These are phyloP conservation scores for Phallusia fumigata DNA, from an alignment of 23 tunicate species.

Conservation along the genomic window DNA sequence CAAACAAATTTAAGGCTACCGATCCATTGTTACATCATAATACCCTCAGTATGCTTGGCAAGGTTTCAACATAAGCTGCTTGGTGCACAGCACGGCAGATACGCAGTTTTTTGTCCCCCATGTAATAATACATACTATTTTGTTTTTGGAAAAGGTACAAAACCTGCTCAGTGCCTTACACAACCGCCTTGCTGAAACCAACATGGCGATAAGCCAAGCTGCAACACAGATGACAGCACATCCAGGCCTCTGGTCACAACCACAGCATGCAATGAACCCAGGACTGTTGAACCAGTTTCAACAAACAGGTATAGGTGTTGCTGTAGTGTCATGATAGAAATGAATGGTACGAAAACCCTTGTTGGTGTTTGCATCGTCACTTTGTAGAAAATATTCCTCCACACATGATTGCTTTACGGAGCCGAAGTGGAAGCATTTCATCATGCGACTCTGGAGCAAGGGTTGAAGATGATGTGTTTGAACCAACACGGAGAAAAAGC, in stretches of 20 bases:
- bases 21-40: no score
- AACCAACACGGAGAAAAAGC: constrained; percentile 28
- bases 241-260: not conserved
- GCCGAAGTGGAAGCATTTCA: constrained; percentile 40
- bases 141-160: constrained; percentile 24
- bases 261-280: not conserved
- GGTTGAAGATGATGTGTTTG: constrained; percentile 62
- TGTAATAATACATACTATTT: no score
- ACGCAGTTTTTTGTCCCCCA: no score
- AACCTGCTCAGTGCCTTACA: constrained; percentile 46
- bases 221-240: not conserved
- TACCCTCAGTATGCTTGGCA: no score
- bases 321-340: no score
- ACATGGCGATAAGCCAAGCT: not conserved
- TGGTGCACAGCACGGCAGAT: no score
- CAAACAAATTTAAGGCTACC: no score
- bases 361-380: no score
- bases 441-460: constrained; percentile 41
- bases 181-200: constrained; percentile 19
- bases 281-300: constrained; percentile 14
- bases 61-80: no score
- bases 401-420: constrained; percentile 35
- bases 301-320: not conserved
- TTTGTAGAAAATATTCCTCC: not conserved
- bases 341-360: no score